Percentiles rank a stretch among this genome's conserved stretches.
Evolutionary conservation across 2,113 vertebrate genomes (phyloP).

Genomic region (Neolamprologus devosi): DNA sequence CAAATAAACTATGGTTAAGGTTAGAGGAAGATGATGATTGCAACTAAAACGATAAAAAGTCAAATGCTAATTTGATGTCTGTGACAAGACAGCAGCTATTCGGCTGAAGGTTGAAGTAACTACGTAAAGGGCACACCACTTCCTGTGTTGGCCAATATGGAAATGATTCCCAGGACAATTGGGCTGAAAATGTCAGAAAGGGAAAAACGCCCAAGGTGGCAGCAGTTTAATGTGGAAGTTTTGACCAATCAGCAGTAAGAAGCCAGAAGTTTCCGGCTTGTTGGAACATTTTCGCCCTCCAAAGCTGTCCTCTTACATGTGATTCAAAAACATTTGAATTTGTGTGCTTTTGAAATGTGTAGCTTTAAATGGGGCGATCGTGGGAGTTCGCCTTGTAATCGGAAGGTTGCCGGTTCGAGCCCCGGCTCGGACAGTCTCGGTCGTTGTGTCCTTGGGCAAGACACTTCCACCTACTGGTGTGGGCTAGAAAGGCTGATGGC

Average conservation of each 20-base stretch:
- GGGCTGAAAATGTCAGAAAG: neutral
- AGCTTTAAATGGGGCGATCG: neutral
- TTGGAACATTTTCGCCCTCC: neutral
- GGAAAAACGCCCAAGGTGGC: neutral
- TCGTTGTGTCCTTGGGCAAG: fast-evolving
- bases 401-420: too few species aligned
- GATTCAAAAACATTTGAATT: neutral
- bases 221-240: neutral
- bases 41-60: neutral
- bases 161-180: neutral
- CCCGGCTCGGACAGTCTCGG: fast-evolving
- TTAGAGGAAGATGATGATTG: neutral
- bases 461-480: fast-evolving
- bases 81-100: neutral
- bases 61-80: neutral
- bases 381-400: fast-evolving
- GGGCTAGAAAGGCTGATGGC: fast-evolving
- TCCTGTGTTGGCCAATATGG: neutral
- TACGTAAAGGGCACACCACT: neutral
- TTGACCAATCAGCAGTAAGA: neutral
- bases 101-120: neutral
- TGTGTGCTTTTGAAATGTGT: neutral
- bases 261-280: neutral
- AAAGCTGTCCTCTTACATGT: neutral
- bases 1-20: neutral